A percentile compares a stretch with the other conserved stretches of the same genome.
These are phyloP conservation scores for Remorina albescens DNA, from an alignment of 2,797 vertebrate genomes.

Conservation along the genomic window DNA sequence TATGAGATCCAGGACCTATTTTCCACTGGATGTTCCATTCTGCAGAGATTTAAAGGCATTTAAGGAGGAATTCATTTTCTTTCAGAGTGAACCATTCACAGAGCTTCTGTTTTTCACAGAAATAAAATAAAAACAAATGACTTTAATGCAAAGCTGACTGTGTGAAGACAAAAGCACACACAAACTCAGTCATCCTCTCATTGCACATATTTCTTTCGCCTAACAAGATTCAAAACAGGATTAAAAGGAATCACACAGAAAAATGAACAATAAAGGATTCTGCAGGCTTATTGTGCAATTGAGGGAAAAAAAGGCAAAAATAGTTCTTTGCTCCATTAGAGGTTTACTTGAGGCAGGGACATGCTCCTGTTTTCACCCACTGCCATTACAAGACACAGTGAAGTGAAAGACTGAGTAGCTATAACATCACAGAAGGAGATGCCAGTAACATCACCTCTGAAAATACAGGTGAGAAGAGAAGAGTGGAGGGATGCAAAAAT, in stretches of 20 bases:
- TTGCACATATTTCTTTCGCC: conserved; percentile 15
- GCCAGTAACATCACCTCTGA: background rate
- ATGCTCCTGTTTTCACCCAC: conserved; percentile 28
- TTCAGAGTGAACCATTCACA: background rate
- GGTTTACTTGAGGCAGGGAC: conserved; percentile 25
- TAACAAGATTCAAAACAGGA: conserved; percentile 24
- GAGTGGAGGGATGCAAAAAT: too few relatives aligned
- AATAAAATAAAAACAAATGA: conserved; percentile 25
- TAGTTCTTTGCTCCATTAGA: conserved; percentile 50
- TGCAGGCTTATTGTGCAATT: conserved; percentile 33
- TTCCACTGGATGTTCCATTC: background rate
- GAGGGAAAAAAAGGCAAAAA: conserved; percentile 55
- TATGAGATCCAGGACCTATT: conserved; percentile 21
- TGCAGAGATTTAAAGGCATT: background rate
- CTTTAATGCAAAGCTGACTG: background rate
- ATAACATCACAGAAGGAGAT: background rate
- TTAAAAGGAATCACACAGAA: conserved; percentile 33
- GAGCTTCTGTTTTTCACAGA: background rate
- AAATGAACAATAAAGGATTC: conserved; percentile 27
- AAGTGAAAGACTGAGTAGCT: background rate
- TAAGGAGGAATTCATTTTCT: background rate
- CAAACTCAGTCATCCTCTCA: conserved; percentile 24
- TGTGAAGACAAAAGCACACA: conserved; percentile 28
- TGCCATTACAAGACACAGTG: conserved; percentile 23
- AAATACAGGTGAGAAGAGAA: background rate